Percentiles rank a stretch among this genome's conserved stretches.
These are phyloP conservation scores for Chaenocephalus aceratus DNA, from an alignment of 2,113 vertebrate species.

Conservation along the genomic window DNA sequence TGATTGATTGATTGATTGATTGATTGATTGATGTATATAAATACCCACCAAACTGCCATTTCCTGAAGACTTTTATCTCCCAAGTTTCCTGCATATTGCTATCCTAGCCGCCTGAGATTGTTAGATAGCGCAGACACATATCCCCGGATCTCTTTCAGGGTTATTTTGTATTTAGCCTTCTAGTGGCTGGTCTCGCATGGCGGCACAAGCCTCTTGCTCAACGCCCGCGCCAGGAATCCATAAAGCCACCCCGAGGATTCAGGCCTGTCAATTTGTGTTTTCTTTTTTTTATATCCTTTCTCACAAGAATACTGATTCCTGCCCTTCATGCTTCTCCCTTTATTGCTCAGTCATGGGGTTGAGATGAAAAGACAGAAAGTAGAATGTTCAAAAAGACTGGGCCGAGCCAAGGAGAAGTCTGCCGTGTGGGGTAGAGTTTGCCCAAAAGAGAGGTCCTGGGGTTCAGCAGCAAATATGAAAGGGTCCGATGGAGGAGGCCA, in stretches of 20 bases:
- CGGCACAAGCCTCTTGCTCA: slow-evolving; percentile 65
- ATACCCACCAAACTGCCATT: slow-evolving; percentile 40
- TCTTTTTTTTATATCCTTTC: slow-evolving; percentile 12
- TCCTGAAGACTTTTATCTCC: slow-evolving; percentile 37
- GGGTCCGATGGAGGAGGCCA: slow-evolving; percentile 10
- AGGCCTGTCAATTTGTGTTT: slow-evolving; percentile 63
- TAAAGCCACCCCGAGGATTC: slow-evolving; percentile 68
- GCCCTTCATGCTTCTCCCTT: slow-evolving; percentile 55
- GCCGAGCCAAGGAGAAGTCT: slow-evolving; percentile 1
- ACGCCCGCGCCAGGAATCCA: slow-evolving; percentile 62
- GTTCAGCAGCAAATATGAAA: slow-evolving; percentile 51
- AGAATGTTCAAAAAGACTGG: slow-evolving; percentile 22
- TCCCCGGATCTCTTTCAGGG: slow-evolving; percentile 63
- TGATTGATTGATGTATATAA: slow-evolving; percentile 17
- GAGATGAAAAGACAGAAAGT: slow-evolving; percentile 7
- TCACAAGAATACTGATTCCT: slow-evolving; percentile 61
- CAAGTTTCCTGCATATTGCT: slow-evolving; percentile 65
- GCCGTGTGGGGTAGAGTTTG: background rate
- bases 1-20: too few relatives aligned
- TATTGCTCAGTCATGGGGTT: slow-evolving; percentile 35
- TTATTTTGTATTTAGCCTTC: slow-evolving; percentile 76
- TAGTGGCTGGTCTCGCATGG: slow-evolving; percentile 69
- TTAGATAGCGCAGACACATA: slow-evolving; percentile 62
- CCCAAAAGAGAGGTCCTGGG: slow-evolving; percentile 4
- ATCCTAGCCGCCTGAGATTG: slow-evolving; percentile 61